phyloP scores from a whole-genome alignment of 2,888 invertebrate species.

The Halictus ligatus region DNA sequence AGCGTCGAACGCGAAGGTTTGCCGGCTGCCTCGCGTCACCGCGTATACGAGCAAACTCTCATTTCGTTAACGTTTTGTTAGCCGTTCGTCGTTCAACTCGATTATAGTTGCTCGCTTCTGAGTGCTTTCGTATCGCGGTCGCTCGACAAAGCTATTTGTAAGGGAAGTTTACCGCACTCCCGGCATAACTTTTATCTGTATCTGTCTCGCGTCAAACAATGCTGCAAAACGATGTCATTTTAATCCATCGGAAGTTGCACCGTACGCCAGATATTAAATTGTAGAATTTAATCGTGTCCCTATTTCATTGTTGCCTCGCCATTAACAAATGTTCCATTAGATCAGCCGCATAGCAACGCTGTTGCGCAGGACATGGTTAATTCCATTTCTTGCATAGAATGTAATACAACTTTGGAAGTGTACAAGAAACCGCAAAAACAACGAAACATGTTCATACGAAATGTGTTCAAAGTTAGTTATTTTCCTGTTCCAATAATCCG shows the following conservation, averaged over 20 bases:
- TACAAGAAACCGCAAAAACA: no score
- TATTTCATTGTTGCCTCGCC: not conserved
- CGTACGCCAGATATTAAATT: not conserved
- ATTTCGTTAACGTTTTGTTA: constrained; percentile 47
- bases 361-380: not conserved
- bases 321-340: not conserved
- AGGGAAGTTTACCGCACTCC: constrained; percentile 32
- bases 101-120: constrained; percentile 43
- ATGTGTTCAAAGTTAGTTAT: no score
- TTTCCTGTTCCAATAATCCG: no score
- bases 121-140: constrained; percentile 18
- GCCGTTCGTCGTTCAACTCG: constrained; percentile 45
- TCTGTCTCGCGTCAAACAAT: constrained; percentile 21
- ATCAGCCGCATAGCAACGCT: not conserved
- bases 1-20: not conserved
- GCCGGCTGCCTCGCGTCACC: constrained; percentile 17
- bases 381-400: not conserved
- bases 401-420: no score
- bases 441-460: no score
- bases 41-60: constrained; percentile 14
- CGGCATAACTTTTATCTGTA: constrained; percentile 41
- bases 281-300: not conserved
- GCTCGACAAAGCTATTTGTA: constrained; percentile 30
- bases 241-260: constrained; percentile 1
- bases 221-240: constrained; percentile 32